Conservation (phyloP, 2,888 invertebrate genomes). For the Troglohyphantes excavatus region DNA sequence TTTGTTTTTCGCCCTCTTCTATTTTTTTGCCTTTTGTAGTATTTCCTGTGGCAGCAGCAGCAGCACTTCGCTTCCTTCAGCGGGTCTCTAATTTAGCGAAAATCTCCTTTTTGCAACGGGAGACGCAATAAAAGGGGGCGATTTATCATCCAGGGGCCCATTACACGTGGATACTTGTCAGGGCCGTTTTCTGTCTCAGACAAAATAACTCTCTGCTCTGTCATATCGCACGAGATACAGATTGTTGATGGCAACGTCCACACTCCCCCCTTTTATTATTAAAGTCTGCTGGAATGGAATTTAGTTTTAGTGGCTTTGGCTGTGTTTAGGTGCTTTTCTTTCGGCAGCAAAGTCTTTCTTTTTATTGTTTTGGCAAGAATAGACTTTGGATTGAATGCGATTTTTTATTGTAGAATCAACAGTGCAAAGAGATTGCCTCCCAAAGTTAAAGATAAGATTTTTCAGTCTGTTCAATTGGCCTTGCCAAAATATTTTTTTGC, state of each 20-base stretch:
- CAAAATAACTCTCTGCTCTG: too few relatives aligned
- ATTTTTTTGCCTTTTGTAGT: background rate
- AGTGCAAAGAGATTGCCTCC: too few relatives aligned
- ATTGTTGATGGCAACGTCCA: background rate
- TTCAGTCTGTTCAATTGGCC: too few relatives aligned
- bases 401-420: too few relatives aligned
- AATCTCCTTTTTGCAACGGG: conserved; percentile 67
- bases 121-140: conserved; percentile 62
- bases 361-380: too few relatives aligned
- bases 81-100: conserved; percentile 70
- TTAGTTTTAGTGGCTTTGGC: conserved; percentile 27
- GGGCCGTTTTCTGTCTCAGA: conserved; percentile 25
- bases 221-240: conserved; percentile 18
- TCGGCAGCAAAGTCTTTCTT: too few relatives aligned
- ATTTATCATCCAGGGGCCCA: conserved; percentile 57
- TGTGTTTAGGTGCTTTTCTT: background rate
- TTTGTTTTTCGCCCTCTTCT: too few relatives aligned
- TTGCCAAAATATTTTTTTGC: too few relatives aligned
- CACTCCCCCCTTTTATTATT: conserved; percentile 18
- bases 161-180: conserved; percentile 52
- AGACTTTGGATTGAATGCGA: too few relatives aligned
- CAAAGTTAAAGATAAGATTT: too few relatives aligned
- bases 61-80: conserved; percentile 41
- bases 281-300: conserved; percentile 7
- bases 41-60: too few relatives aligned